Evolutionary conservation across 2,888 invertebrate species (phyloP).

Genomic region (Elegia similella): DNA sequence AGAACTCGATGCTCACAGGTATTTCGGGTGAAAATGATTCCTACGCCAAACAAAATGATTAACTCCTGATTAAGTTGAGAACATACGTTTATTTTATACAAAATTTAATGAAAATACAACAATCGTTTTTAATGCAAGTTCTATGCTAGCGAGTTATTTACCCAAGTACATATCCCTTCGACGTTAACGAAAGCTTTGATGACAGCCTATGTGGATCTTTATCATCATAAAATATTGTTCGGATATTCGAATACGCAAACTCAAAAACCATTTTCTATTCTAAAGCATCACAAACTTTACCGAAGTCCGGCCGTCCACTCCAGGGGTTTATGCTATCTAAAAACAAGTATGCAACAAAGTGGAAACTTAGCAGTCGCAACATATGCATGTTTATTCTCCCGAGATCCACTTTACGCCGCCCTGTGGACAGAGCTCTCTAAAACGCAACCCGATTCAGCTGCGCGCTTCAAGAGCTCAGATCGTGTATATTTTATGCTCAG

Average conservation of each 20-base stretch:
- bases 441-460: conserved; percentile 28
- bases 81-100: too few relatives aligned
- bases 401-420: conserved; percentile 31
- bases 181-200: too few relatives aligned
- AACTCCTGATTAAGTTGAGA: too few relatives aligned
- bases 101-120: too few relatives aligned
- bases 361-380: conserved; percentile 19
- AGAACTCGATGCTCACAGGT: too few relatives aligned
- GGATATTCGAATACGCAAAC: neutral
- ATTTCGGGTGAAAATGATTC: too few relatives aligned
- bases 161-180: too few relatives aligned
- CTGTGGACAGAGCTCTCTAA: conserved; percentile 36
- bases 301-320: neutral
- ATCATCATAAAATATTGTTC: too few relatives aligned
- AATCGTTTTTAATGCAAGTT: too few relatives aligned
- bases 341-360: conserved; percentile 15
- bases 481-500: conserved; percentile 15
- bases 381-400: conserved; percentile 30
- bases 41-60: too few relatives aligned
- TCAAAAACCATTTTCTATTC: neutral
- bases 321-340: conserved; percentile 4
- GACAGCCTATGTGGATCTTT: too few relatives aligned
- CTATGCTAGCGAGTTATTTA: too few relatives aligned
- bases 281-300: neutral
- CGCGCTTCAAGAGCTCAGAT: conserved; percentile 20